These are phyloP conservation scores for Pseudococcus viburni DNA, from an alignment of 2,888 invertebrate genomes.

Conservation along the genomic window DNA sequence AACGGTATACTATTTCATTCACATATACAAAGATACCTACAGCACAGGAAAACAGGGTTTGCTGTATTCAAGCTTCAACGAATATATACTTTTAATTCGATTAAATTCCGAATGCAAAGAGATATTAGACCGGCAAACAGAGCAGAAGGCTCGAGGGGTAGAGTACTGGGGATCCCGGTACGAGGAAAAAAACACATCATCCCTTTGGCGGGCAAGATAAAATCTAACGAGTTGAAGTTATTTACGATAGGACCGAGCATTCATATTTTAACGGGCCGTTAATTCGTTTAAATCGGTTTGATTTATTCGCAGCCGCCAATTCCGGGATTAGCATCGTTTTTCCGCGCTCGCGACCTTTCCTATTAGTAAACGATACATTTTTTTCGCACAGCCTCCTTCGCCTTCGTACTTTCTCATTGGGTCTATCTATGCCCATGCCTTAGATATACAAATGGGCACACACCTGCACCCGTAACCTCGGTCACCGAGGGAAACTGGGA, in stretches of 20 bases:
- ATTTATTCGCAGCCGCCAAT: slow-evolving; percentile 37
- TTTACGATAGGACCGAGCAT: slow-evolving; percentile 48
- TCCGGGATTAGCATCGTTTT: slow-evolving; percentile 34
- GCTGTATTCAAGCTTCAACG: background rate
- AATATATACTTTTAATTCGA: slow-evolving; percentile 38
- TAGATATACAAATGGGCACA: background rate
- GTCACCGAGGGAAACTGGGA: background rate
- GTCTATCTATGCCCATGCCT: background rate
- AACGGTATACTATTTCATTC: slow-evolving; percentile 20
- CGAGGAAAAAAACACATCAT: slow-evolving; percentile 30
- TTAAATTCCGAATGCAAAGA: slow-evolving; percentile 36
- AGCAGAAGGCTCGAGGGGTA: background rate
- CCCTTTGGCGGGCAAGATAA: slow-evolving; percentile 33
- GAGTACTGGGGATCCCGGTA: background rate
- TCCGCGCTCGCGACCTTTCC: slow-evolving; percentile 25
- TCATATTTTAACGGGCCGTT: slow-evolving; percentile 58
- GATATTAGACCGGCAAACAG: background rate
- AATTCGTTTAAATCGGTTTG: slow-evolving; percentile 57
- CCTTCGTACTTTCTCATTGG: background rate
- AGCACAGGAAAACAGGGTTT: background rate
- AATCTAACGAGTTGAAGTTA: slow-evolving; percentile 37
- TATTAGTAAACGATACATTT: slow-evolving; percentile 45
- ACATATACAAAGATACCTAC: background rate
- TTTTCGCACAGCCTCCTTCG: background rate
- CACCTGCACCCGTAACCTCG: background rate